These are phyloP conservation scores for Zaprionus obscuricornis DNA, from an alignment of 2,888 invertebrate species.

Conservation along the genomic window DNA sequence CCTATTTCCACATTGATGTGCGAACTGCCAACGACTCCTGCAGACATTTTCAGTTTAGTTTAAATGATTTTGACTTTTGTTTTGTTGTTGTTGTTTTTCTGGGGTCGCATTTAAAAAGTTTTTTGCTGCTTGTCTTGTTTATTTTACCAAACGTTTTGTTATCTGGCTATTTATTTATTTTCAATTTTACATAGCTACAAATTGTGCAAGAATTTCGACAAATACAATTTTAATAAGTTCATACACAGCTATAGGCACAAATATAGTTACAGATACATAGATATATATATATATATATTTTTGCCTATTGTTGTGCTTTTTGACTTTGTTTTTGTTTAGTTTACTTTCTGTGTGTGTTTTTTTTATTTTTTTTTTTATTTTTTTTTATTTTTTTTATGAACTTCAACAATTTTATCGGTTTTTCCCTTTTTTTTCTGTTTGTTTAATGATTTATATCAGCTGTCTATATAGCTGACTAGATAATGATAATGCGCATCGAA, in stretches of 20 bases:
- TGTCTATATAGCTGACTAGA: neutral
- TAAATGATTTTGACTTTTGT: too few species aligned
- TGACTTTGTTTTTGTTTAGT: too few species aligned
- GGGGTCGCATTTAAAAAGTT: neutral
- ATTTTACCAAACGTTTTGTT: conserved; percentile 65
- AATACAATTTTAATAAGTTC: conserved; percentile 3
- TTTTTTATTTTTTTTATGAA: conserved; percentile 48
- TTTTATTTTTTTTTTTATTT: conserved; percentile 16
- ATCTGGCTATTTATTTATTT: conserved; percentile 70
- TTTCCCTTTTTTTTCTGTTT: neutral
- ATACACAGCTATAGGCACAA: too few species aligned
- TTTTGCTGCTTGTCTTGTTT: conserved; percentile 48
- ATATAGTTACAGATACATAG: conserved; percentile 1
- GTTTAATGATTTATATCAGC: conserved; percentile 26
- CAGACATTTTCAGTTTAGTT: conserved; percentile 5
- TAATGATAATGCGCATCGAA: neutral
- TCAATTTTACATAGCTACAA: conserved; percentile 54
- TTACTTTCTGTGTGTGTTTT: conserved; percentile 10
- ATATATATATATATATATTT: conserved; percentile 3
- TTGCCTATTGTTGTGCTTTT: too few species aligned
- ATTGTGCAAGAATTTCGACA: conserved; percentile 64
- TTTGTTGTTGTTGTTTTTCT: too few species aligned
- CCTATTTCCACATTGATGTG: conserved; percentile 42
- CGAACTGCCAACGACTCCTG: conserved; percentile 27
- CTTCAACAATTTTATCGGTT: conserved; percentile 32